Evolutionary conservation across 2,113 vertebrate species (phyloP).

Genomic region (Oreochromis spilurus): DNA sequence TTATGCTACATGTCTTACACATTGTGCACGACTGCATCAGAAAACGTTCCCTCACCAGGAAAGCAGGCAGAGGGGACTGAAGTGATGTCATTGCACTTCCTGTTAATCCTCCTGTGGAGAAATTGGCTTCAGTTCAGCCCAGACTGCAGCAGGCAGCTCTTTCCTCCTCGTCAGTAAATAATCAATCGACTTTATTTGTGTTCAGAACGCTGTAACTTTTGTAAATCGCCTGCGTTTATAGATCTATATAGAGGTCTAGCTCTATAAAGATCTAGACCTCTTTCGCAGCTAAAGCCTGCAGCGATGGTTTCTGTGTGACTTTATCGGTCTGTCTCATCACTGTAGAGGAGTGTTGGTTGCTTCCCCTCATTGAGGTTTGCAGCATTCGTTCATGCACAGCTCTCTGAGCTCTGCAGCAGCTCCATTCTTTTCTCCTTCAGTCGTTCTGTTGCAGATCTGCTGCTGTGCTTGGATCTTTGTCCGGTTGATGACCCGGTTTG

Average conservation of each 20-base stretch:
- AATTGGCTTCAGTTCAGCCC: background rate
- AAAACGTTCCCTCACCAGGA: background rate
- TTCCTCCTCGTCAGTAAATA: accelerated
- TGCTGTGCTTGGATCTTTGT: background rate
- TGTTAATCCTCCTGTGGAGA: background rate
- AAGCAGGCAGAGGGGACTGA: background rate
- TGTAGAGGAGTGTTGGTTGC: background rate
- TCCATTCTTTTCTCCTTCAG: background rate
- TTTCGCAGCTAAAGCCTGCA: background rate
- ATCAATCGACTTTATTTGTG: accelerated
- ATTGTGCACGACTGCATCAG: background rate
- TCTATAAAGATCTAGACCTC: background rate
- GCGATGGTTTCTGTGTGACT: background rate
- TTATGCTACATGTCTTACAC: background rate
- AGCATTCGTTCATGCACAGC: background rate
- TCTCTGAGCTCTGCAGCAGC: background rate
- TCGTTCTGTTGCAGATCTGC: accelerated
- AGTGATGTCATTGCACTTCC: background rate
- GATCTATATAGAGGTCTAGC: background rate
- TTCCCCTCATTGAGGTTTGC: accelerated
- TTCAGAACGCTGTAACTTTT: background rate
- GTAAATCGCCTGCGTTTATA: accelerated
- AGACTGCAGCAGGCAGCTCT: background rate
- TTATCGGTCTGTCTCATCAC: background rate
- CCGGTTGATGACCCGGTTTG: background rate